A percentile compares a stretch with the other conserved stretches of the same genome.
These are phyloP conservation scores for Hesperia comma DNA, from an alignment of 2,888 invertebrate species.

Conservation along the genomic window DNA sequence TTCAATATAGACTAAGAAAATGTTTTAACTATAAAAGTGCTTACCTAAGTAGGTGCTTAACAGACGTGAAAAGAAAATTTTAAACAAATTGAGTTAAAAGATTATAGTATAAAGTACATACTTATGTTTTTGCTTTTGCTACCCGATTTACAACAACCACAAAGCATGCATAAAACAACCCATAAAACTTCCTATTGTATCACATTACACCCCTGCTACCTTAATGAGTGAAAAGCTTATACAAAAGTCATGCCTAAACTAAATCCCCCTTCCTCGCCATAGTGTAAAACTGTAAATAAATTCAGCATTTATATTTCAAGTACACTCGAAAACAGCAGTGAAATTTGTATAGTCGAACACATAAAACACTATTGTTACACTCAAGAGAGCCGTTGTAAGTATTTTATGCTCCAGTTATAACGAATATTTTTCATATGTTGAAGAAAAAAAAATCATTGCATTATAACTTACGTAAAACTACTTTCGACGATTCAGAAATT, in stretches of 20 bases:
- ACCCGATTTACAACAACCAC: constrained; percentile 17
- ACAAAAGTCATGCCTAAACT: constrained; percentile 53
- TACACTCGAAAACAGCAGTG: constrained; percentile 49
- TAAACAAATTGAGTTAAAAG: too few relatives aligned
- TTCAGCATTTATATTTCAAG: constrained; percentile 42
- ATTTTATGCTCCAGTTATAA: constrained; percentile 64
- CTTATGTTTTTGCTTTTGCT: background rate
- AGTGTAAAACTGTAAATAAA: constrained; percentile 41
- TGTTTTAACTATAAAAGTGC: too few relatives aligned
- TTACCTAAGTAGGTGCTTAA: too few relatives aligned
- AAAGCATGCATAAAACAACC: constrained; percentile 26
- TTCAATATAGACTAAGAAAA: too few relatives aligned
- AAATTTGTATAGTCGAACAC: constrained; percentile 61
- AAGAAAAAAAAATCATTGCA: constrained; percentile 37
- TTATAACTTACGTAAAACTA: constrained; percentile 40
- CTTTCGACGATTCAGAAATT: constrained; percentile 40
- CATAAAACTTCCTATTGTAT: constrained; percentile 46
- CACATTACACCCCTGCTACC: constrained; percentile 51
- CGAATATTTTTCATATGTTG: constrained; percentile 55
- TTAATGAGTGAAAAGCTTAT: constrained; percentile 48
- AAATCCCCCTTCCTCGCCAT: constrained; percentile 46
- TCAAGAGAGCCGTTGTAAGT: constrained; percentile 63
- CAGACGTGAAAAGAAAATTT: too few relatives aligned
- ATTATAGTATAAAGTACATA: too few relatives aligned
- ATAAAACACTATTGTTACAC: constrained; percentile 69